These are phyloP conservation scores for Dusona sp. DNA, from an alignment of 2,888 invertebrate species.

Conservation along the genomic window DNA sequence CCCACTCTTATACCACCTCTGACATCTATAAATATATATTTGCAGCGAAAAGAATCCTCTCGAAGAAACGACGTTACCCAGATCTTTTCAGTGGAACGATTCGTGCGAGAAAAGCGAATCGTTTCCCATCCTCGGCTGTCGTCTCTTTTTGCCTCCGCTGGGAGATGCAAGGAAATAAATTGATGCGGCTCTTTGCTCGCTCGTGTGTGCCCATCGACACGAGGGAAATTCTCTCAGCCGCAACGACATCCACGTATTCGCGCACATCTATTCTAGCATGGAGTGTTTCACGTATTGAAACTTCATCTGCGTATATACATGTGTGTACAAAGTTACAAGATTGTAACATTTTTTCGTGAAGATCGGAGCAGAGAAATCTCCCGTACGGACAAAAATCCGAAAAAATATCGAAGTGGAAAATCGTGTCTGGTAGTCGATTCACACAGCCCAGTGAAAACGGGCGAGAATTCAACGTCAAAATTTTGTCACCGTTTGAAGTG, in stretches of 20 bases:
- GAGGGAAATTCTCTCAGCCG: slow-evolving; percentile 29
- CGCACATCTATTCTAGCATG: slow-evolving; percentile 35
- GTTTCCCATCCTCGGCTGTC: slow-evolving; percentile 37
- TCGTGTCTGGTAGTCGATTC: slow-evolving; percentile 52
- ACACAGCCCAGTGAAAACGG: slow-evolving; percentile 53
- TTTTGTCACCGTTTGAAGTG: slow-evolving; percentile 41
- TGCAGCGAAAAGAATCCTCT: slow-evolving; percentile 39
- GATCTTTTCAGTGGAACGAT: slow-evolving; percentile 48
- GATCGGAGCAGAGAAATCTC: slow-evolving; percentile 23
- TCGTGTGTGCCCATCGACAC: slow-evolving; percentile 36
- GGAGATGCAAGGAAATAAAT: slow-evolving; percentile 58
- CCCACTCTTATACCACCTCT: background rate
- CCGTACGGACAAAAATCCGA: slow-evolving; percentile 24
- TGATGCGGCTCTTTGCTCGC: slow-evolving; percentile 48
- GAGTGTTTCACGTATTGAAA: slow-evolving; percentile 32
- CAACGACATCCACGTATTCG: slow-evolving; percentile 27
- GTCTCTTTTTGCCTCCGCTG: slow-evolving; percentile 23
- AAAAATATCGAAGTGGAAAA: slow-evolving; percentile 74
- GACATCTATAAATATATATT: background rate
- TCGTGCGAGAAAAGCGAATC: slow-evolving; percentile 62
- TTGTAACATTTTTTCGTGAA: slow-evolving; percentile 20
- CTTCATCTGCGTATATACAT: slow-evolving; percentile 2
- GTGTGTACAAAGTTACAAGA: slow-evolving; percentile 16
- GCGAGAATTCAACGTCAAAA: slow-evolving; percentile 64
- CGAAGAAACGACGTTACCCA: slow-evolving; percentile 25